Percentiles rank a stretch among this genome's conserved stretches.
Evolutionary conservation across 2,888 invertebrate genomes (phyloP).

Genomic region (Pemphredon lugubris): DNA sequence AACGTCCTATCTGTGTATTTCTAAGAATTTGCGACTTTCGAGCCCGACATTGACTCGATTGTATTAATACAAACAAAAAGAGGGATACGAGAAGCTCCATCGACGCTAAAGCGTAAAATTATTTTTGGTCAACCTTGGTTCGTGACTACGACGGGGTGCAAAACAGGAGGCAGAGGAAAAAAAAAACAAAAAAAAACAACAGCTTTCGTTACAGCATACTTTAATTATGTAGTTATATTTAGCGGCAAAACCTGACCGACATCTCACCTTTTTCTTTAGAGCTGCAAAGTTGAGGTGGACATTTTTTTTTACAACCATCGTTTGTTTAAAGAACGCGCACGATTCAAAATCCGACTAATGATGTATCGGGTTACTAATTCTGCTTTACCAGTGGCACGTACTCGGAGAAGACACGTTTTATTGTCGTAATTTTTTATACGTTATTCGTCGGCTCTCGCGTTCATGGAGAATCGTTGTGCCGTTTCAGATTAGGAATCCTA

Average conservation of each 20-base stretch:
- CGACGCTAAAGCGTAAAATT: background rate
- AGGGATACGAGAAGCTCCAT: background rate
- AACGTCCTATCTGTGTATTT: slow-evolving; percentile 9
- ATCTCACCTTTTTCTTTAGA: no score
- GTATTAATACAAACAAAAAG: background rate
- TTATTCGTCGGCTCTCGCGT: no score
- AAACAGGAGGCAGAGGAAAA: background rate
- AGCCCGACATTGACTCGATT: background rate
- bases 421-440: no score
- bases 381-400: no score
- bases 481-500: no score
- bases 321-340: no score
- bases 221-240: background rate
- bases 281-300: no score
- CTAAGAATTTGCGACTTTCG: slow-evolving; percentile 4
- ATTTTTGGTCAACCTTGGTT: background rate
- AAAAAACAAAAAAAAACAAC: no score
- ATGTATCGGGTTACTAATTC: no score
- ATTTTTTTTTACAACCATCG: background rate
- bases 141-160: background rate
- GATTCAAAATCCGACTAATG: no score
- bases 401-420: no score
- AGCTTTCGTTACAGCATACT: background rate
- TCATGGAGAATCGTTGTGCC: no score
- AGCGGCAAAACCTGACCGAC: background rate